Evolutionary conservation across 1,140 invertebrate genomes (phyloP).

Genomic region (Trachymyrmex cornetzi): DNA sequence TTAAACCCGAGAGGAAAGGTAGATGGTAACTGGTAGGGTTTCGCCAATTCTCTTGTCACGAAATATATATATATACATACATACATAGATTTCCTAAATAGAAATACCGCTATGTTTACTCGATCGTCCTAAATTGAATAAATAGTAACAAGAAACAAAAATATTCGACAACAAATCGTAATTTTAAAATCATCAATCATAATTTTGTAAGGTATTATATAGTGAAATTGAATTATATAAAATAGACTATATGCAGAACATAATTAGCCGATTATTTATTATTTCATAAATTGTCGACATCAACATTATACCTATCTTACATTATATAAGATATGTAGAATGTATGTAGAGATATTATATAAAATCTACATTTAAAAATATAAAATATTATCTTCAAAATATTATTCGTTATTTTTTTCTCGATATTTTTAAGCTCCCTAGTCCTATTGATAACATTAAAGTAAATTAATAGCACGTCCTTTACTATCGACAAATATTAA

Average conservation of each 20-base stretch:
- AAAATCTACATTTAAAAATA: neutral
- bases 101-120: constrained; percentile 16
- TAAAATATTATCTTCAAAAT: neutral
- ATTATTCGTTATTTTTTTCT: neutral
- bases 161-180: neutral
- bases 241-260: neutral
- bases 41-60: constrained; percentile 49
- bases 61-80: constrained; percentile 20
- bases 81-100: constrained; percentile 6
- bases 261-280: neutral
- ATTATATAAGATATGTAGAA: too few species aligned
- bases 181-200: constrained; percentile 7
- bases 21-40: neutral
- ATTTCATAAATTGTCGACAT: neutral
- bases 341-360: too few species aligned
- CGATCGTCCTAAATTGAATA: neutral
- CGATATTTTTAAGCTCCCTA: neutral
- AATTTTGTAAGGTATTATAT: neutral
- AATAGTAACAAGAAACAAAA: neutral
- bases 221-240: neutral
- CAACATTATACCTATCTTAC: too few species aligned
- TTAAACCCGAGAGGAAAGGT: constrained; percentile 39
- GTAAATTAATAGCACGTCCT: neutral
- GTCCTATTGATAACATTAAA: neutral
- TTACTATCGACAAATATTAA: neutral